Evolutionary conservation across 2,888 invertebrate species (phyloP).

Genomic region (Ophion ventricosus): DNA sequence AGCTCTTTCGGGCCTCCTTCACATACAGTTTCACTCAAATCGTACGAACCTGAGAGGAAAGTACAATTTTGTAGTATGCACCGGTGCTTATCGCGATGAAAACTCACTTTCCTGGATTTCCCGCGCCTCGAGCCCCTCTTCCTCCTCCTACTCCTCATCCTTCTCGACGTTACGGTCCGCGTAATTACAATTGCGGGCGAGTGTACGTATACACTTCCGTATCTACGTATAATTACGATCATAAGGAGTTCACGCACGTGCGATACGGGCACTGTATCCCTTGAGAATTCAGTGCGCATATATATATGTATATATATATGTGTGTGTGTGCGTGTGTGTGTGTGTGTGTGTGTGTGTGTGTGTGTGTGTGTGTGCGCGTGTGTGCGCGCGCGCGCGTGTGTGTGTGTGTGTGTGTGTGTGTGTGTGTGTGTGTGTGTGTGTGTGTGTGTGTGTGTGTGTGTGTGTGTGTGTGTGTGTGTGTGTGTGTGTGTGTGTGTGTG

Average conservation of each 20-base stretch:
- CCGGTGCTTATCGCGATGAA: constrained; percentile 52
- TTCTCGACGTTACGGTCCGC: constrained; percentile 14
- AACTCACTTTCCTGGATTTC: constrained; percentile 46
- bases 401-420: too few relatives aligned
- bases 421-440: too few relatives aligned
- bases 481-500: too few relatives aligned
- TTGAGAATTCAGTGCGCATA: constrained; percentile 34
- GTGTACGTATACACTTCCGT: constrained; percentile 36
- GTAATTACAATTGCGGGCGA: constrained; percentile 57
- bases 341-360: too few relatives aligned
- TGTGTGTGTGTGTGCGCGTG: too few relatives aligned
- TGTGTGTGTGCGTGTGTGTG: too few relatives aligned
- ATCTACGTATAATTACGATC: constrained; percentile 57
- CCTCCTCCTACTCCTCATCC: background rate
- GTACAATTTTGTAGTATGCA: constrained; percentile 45
- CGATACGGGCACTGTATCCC: constrained; percentile 3
- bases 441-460: too few relatives aligned
- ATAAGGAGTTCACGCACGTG: constrained; percentile 52
- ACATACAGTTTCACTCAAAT: constrained; percentile 54
- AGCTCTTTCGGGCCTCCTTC: constrained; percentile 7
- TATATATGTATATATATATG: background rate
- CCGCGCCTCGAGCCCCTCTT: background rate
- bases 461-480: too few relatives aligned
- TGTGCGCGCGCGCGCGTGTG: too few relatives aligned
- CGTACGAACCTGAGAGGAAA: constrained; percentile 27